Evolutionary conservation across 2,113 vertebrate genomes (phyloP).

Genomic region (Ceratotherium simum): DNA sequence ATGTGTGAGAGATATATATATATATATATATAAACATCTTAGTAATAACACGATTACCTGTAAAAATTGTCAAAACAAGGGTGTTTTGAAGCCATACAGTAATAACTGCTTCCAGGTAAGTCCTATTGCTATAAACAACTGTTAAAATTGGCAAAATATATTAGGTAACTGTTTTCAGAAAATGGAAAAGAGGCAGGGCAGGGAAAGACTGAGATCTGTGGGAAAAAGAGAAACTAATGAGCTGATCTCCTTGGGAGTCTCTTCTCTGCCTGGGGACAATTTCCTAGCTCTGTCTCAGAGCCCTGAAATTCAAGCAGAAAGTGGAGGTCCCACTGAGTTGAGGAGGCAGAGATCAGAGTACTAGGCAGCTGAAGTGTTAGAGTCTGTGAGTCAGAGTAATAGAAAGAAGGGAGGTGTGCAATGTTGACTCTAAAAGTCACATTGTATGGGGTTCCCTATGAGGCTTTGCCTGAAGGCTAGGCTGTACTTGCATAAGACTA

Average conservation of each 20-base stretch:
- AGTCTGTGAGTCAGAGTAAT: background rate
- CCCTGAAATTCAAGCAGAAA: background rate
- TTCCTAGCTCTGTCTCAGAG: background rate
- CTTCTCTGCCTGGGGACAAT: background rate
- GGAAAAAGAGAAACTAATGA: background rate
- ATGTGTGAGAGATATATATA: background rate
- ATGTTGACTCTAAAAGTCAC: background rate
- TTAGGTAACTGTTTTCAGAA: background rate
- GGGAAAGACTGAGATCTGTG: background rate
- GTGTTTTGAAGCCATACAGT: background rate
- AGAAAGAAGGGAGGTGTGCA: background rate
- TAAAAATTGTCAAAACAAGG: background rate
- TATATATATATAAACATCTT: background rate
- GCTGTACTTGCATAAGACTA: background rate
- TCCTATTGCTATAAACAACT: background rate
- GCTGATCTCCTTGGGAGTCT: background rate
- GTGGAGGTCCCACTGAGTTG: background rate
- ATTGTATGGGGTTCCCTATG: background rate
- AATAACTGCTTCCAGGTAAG: background rate
- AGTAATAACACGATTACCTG: background rate
- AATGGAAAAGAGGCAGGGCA: background rate
- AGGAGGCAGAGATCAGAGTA: background rate
- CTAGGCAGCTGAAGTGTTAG: background rate
- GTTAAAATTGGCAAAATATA: background rate
- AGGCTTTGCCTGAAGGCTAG: background rate